Evolutionary conservation across 1,140 invertebrate species (phyloP), one percentile per base, ranked within the genome.

Genomic region (Popillia japonica): DNA sequence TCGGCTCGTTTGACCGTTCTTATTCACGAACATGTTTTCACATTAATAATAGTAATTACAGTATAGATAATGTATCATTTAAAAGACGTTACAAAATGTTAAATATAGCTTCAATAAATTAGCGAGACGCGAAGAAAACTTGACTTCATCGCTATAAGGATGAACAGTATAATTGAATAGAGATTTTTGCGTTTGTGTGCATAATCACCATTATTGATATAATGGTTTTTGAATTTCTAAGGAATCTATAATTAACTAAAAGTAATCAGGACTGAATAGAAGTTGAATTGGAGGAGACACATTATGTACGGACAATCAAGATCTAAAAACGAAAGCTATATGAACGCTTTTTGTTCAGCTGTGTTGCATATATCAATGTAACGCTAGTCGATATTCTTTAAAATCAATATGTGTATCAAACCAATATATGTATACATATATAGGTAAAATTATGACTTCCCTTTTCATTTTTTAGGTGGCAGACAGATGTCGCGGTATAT

Each of bases 51-150:
- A 68, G 61, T 68, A 68, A 68, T 68, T 68, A 68, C 27, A 20
- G 61, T 68, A 68, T 68, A 68, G 61, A 68, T 68, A 68, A 68
- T 68, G 61, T 68, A 68, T 68, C 61, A 68, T 68, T 68, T 68
- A 34, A 68, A 34, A 6, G 61, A 68, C 20, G 22, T 68, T 34
- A 68, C 61, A 34, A 68, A 68, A 68, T 22, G 61, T 34, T 68
- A 34, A 68, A 68, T 34, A 68, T 34, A 34, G 61, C 11, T 27
- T 68, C 22, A 27, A 68, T 68, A 68, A 68, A 55, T 55, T 68
- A 68, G 10, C 61, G 20, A 68, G 20, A 34, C 11, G 22, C 22
- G 61, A 68, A 22, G 27, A 27, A 68, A 27, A 17, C n/a, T 17
- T 17, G 6, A 68, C 61, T 68, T 68, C 61, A 34, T 68, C 61